Percentiles rank a stretch among this genome's conserved stretches.
Evolutionary conservation across 2,113 vertebrate species (phyloP).

Genomic region (Channa argus): DNA sequence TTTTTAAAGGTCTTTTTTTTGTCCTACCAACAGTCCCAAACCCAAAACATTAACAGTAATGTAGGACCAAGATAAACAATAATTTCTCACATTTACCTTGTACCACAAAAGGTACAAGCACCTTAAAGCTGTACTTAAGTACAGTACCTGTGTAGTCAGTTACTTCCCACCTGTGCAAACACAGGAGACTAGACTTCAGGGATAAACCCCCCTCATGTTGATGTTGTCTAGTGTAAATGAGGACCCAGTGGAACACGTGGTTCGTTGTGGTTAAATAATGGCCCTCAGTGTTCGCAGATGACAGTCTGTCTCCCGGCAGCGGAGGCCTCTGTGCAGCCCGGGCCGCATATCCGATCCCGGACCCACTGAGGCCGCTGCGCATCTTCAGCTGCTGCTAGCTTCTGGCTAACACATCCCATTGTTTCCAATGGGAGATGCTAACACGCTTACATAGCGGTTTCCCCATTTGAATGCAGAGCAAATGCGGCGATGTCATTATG

Average conservation of each 20-base stretch:
- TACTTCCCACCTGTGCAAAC: background rate
- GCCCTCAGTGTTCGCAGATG: background rate
- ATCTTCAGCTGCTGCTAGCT: conserved; percentile 59
- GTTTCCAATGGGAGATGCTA: conserved; percentile 62
- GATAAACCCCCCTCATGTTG: too few relatives aligned
- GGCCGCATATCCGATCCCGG: conserved; percentile 12
- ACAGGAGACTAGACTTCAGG: too few relatives aligned
- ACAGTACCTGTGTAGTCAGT: background rate
- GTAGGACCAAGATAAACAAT: too few relatives aligned
- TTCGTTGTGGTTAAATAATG: background rate
- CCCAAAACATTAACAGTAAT: too few relatives aligned
- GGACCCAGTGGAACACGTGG: background rate
- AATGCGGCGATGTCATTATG: background rate
- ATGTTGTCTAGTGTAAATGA: too few relatives aligned
- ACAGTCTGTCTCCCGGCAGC: conserved; percentile 7
- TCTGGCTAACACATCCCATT: conserved; percentile 55
- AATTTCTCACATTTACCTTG: too few relatives aligned
- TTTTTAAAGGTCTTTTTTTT: too few relatives aligned
- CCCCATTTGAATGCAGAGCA: background rate
- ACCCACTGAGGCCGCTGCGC: conserved; percentile 49
- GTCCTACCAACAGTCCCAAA: too few relatives aligned
- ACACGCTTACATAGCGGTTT: background rate
- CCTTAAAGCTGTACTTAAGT: background rate
- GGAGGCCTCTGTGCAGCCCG: conserved; percentile 37
- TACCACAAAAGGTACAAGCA: too few relatives aligned